Conservation (phyloP, 2,797 vertebrate genomes). For the Nyctibius grandis region DNA sequence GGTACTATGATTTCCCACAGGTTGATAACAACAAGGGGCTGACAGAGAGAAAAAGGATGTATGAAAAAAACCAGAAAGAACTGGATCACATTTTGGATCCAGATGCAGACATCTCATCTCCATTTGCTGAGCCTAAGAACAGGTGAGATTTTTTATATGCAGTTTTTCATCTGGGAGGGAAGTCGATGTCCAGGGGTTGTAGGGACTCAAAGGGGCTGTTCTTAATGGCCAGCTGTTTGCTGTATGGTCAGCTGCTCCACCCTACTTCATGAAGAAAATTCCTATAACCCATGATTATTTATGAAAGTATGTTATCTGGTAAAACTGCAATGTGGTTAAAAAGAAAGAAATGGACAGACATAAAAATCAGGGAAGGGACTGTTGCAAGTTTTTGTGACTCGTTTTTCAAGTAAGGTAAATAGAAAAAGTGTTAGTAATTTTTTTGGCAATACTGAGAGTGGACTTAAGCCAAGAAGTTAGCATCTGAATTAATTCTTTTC, state of each 20-base stretch:
- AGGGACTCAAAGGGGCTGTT: background rate
- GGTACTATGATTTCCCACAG: slow-evolving; percentile 93
- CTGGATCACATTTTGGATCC: slow-evolving; percentile 83
- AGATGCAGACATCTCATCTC: slow-evolving; percentile 86
- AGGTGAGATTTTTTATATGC: slow-evolving; percentile 77
- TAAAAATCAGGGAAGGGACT: background rate
- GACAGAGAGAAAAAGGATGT: slow-evolving; percentile 80
- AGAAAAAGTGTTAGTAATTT: background rate
- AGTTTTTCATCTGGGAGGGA: background rate
- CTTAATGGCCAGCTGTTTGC: background rate
- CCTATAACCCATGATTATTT: background rate
- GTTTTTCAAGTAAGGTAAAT: background rate
- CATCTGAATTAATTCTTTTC: background rate
- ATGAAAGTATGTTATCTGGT: background rate
- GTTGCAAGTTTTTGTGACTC: background rate
- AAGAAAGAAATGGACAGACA: background rate
- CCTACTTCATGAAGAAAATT: background rate
- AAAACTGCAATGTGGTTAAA: background rate
- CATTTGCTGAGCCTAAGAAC: slow-evolving; percentile 87
- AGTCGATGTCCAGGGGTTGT: background rate
- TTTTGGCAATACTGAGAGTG: background rate
- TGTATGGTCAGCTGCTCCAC: background rate
- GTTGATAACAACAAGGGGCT: slow-evolving; percentile 75
- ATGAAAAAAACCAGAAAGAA: slow-evolving; percentile 83
- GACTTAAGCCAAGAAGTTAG: background rate